These are phyloP conservation scores for Spodoptera littoralis DNA, from an alignment of 2,888 invertebrate species.

Conservation along the genomic window DNA sequence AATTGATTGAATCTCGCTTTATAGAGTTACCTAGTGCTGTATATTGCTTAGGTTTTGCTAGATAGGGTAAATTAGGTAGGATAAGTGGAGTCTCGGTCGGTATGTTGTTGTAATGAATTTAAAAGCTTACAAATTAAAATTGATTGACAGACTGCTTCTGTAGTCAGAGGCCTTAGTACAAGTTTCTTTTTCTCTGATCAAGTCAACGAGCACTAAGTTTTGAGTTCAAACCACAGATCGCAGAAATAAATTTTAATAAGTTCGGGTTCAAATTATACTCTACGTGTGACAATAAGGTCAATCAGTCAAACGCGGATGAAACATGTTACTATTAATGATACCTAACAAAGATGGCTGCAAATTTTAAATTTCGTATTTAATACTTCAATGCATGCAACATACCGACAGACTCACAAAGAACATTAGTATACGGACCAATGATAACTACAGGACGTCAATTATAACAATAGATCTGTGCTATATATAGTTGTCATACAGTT, in stretches of 20 bases:
- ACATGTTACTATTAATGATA: too few relatives aligned
- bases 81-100: constrained; percentile 30
- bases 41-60: constrained; percentile 42
- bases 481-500: constrained; percentile 11
- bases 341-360: too few relatives aligned
- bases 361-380: too few relatives aligned
- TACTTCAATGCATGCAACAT: constrained; percentile 5
- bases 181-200: too few relatives aligned
- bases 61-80: constrained; percentile 23
- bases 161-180: too few relatives aligned
- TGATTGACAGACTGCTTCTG: too few relatives aligned
- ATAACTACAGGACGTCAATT: constrained; percentile 80
- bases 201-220: too few relatives aligned
- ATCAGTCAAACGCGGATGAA: not conserved
- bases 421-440: constrained; percentile 75
- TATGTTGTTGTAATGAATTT: constrained; percentile 15
- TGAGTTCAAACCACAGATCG: too few relatives aligned
- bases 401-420: constrained; percentile 48
- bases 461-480: constrained; percentile 65
- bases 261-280: too few relatives aligned
- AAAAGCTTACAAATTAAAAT: too few relatives aligned
- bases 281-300: too few relatives aligned
- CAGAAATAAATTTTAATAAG: too few relatives aligned
- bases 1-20: constrained; percentile 63
- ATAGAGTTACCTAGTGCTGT: constrained; percentile 64